phyloP scores from a whole-genome alignment of 1,140 invertebrate species.

The Macrostomum lignano region DNA sequence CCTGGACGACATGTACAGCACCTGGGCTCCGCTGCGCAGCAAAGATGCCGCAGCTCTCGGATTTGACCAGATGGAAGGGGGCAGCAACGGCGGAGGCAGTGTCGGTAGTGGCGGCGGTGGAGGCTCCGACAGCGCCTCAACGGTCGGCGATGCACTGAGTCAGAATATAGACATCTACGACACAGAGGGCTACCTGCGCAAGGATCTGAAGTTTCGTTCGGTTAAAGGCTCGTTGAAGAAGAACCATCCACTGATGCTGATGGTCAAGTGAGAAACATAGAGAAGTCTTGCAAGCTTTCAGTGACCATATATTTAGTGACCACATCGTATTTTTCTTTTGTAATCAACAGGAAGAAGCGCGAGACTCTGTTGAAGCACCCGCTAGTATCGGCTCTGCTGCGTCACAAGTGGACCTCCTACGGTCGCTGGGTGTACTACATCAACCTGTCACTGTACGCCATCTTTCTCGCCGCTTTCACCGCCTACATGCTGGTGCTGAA shows the following conservation, averaged over 20 bases:
- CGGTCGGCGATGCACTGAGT: too few relatives aligned
- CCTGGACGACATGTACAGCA: conserved; percentile 30
- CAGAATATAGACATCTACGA: too few relatives aligned
- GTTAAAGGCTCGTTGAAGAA: not conserved
- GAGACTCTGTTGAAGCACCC: conserved; percentile 30
- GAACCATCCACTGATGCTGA: conserved; percentile 2
- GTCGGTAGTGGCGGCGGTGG: too few relatives aligned
- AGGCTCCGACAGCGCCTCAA: too few relatives aligned
- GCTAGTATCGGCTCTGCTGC: conserved; percentile 27
- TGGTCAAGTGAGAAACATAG: too few relatives aligned
- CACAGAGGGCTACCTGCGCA: too few relatives aligned
- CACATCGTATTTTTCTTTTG: not conserved
- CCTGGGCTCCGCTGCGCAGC: conserved; percentile 9
- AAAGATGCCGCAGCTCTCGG: too few relatives aligned
- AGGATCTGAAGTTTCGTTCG: too few relatives aligned
- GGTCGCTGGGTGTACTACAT: conserved; percentile 31
- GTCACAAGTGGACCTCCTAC: conserved; percentile 30
- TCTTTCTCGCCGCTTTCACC: conserved; percentile 30
- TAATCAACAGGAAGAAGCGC: conserved; percentile 10
- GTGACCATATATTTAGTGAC: not conserved
- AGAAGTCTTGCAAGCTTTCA: not conserved
- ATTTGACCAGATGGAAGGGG: too few relatives aligned
- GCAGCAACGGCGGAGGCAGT: too few relatives aligned
- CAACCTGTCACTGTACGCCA: conserved; percentile 26
- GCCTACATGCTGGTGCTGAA: conserved; percentile 18